Conservation (phyloP, 2,113 vertebrate genomes). For the Ptyas mucosa region DNA sequence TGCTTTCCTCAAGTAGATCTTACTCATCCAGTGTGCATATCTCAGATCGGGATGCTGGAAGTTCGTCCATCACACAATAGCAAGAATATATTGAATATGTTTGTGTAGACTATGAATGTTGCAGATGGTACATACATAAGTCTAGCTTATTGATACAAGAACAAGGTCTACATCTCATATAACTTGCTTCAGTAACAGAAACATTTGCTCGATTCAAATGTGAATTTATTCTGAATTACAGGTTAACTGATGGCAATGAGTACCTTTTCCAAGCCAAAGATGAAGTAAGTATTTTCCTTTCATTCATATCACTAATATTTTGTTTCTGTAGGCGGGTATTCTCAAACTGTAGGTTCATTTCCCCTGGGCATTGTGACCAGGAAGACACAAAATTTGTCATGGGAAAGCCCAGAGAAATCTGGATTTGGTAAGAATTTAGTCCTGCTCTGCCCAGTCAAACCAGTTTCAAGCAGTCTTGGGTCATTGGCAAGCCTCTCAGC, state of each 20-base stretch:
- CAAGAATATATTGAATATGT: background rate
- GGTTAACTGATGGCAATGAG: constrained; percentile 90
- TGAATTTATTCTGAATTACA: constrained; percentile 64
- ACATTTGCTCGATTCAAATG: background rate
- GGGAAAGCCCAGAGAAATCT: background rate
- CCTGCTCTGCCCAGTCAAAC: background rate
- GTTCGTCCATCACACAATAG: background rate
- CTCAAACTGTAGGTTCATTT: background rate
- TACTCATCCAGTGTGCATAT: background rate
- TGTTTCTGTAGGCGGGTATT: background rate
- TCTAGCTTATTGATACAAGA: background rate
- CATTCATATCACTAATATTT: background rate
- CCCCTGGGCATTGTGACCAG: background rate
- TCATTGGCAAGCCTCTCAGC: background rate
- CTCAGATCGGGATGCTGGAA: background rate
- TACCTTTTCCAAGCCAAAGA: constrained; percentile 99
- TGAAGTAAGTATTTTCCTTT: constrained; percentile 80
- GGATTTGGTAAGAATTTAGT: background rate
- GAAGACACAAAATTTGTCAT: background rate
- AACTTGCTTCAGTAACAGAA: background rate
- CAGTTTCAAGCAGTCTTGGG: background rate
- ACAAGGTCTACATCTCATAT: background rate
- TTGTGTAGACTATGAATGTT: background rate
- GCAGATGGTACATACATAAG: background rate
- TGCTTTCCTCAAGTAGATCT: background rate